Base-by-base conservation (phyloP, 2,888 invertebrate species). In the Drosophila lacicola region DNA sequence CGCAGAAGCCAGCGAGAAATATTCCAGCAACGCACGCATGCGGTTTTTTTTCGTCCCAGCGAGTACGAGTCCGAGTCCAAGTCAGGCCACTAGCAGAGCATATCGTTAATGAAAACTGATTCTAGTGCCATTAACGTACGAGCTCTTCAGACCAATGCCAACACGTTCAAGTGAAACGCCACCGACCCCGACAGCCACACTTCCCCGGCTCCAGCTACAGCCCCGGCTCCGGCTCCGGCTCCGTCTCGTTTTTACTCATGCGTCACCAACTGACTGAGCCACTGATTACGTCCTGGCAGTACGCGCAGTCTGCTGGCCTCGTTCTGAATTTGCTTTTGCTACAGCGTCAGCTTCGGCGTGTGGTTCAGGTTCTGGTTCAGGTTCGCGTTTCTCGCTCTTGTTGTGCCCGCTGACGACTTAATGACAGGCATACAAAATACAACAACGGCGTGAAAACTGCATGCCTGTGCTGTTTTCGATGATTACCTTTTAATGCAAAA, bases 21-120 rank as follows among this genome's bases (percentile, higher is more conserved):
- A 88, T 88, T 78, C 90, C 72, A 78, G 67, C 78, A 81, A 84
- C 82, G 86, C 88, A 83, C 90, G 90, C 88, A 88, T 89, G 88
- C 63, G 82, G 88, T 73, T 85, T 25, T 45, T 17, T 33, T 13
- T 54, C 13, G 14, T 46, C 21, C 14, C 8, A 29, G 29, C 58
- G 46, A 21, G 39, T 57, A 49, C 58, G 46, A 54, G 57, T 82
- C 62, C 58, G 46, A 54, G 57, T 82, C 62, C 72, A 73, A 66
- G 67, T 62, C 55, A 51, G 69, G 69, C 73, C 73, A 34, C 61
- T 51, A 67, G 55, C 62, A 56, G 73, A 60, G 71, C 70, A 74
- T 88, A 88, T 83, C 84, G 89, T 86, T 86, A 86, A 86, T 90
- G 85, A 86, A 86, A 90, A 90, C 85, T 90, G 85, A 86, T 86